phyloP scores from a whole-genome alignment of 2,888 invertebrate species.

The Phortica magna region DNA sequence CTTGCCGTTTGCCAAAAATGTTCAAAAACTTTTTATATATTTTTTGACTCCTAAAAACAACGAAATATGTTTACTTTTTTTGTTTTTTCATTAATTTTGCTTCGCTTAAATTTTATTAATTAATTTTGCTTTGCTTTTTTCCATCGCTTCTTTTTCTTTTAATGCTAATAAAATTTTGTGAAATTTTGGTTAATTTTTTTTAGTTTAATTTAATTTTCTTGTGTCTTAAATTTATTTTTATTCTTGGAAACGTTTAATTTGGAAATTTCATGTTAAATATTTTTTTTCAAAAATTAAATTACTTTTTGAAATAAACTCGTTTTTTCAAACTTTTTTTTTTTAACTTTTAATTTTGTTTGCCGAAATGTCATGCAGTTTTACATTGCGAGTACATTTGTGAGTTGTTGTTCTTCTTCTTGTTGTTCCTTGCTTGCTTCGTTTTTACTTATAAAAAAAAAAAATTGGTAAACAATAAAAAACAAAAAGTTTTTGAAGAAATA shows the following conservation, averaged over 20 bases:
- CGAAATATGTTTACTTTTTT: slow-evolving; percentile 64
- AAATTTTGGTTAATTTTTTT: slow-evolving; percentile 24
- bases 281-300: slow-evolving; percentile 55
- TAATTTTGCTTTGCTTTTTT: slow-evolving; percentile 49
- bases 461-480: slow-evolving; percentile 28
- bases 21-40: slow-evolving; percentile 38
- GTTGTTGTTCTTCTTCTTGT: slow-evolving; percentile 49
- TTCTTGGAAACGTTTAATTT: slow-evolving; percentile 39
- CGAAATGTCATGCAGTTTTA: slow-evolving; percentile 65
- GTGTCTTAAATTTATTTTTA: slow-evolving; percentile 48
- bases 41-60: slow-evolving; percentile 75
- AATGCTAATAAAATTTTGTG: slow-evolving; percentile 2
- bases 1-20: slow-evolving; percentile 21
- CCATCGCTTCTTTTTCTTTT: not conserved
- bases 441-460: slow-evolving; percentile 33
- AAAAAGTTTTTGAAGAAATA: slow-evolving; percentile 35
- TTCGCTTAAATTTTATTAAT: slow-evolving; percentile 37
- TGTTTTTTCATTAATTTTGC: slow-evolving; percentile 50
- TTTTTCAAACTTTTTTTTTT: slow-evolving; percentile 33
- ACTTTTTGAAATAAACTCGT: slow-evolving; percentile 40
- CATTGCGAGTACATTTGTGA: slow-evolving; percentile 61
- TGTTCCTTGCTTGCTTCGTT: slow-evolving; percentile 34
- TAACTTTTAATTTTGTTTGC: slow-evolving; percentile 40
- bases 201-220: slow-evolving; percentile 35
- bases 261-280: slow-evolving; percentile 41